phyloP scores from a whole-genome alignment of 2,797 vertebrate genomes.

The Acridotheres tristis region DNA sequence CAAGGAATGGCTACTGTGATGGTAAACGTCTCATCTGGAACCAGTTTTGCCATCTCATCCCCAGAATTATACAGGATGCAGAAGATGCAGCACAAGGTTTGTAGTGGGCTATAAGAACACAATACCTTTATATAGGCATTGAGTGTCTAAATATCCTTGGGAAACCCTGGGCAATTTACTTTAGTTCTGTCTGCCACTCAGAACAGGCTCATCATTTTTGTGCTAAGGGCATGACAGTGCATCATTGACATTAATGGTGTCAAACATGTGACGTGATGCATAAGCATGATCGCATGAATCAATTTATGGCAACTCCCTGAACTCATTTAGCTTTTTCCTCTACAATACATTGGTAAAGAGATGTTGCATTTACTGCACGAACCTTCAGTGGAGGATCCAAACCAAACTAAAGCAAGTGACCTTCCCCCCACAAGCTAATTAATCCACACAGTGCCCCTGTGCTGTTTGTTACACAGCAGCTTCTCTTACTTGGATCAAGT shows the following conservation, averaged over 20 bases:
- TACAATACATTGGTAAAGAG: neutral
- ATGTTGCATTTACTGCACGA: neutral
- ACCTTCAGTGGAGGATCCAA: neutral
- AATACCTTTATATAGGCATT: neutral
- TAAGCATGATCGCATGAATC: neutral
- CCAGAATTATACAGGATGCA: neutral
- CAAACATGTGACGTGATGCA: neutral
- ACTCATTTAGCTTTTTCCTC: neutral
- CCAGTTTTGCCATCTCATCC: neutral
- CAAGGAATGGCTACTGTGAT: neutral
- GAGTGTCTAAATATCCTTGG: neutral
- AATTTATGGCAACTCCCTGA: neutral
- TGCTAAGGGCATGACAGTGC: neutral
- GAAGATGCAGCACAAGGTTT: neutral
- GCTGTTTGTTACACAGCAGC: slow-evolving; percentile 1
- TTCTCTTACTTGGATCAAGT: slow-evolving; percentile 46
- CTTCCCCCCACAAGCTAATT: neutral
- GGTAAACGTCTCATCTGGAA: neutral
- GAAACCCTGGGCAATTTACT: neutral
- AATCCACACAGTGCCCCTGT: neutral
- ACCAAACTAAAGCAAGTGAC: neutral
- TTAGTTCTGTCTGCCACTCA: neutral
- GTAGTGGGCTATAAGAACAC: neutral
- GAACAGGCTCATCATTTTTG: neutral
- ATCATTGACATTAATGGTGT: neutral